Evolutionary conservation across 2,797 vertebrate genomes (phyloP).

Genomic region (Phrynocephalus guinanensis): DNA sequence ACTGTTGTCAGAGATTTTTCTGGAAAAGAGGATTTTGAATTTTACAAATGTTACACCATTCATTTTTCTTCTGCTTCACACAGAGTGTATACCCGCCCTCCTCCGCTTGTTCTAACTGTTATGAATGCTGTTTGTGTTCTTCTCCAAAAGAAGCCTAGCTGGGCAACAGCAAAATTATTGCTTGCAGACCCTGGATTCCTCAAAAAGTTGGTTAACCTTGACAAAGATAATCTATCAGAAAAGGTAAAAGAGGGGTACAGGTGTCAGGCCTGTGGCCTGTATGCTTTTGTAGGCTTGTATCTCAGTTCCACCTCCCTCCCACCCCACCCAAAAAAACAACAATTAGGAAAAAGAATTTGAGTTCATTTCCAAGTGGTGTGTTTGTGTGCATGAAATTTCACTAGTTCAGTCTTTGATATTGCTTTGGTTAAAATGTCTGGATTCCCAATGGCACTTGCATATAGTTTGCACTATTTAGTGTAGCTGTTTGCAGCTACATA

Average conservation of each 20-base stretch:
- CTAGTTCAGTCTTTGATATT: neutral
- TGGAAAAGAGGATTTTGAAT: conserved; percentile 3
- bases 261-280: neutral
- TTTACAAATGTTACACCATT: neutral
- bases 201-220: conserved; percentile 71
- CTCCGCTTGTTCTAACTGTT: conserved; percentile 74
- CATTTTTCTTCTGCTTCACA: neutral
- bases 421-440: neutral
- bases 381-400: neutral
- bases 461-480: too few species aligned
- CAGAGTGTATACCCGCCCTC: conserved; percentile 74
- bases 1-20: neutral
- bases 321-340: neutral
- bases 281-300: conserved; percentile 1
- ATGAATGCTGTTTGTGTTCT: conserved; percentile 79
- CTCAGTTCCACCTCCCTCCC: neutral
- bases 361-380: neutral
- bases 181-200: conserved; percentile 77
- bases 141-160: conserved; percentile 74
- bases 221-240: conserved; percentile 77
- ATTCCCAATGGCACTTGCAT: too few species aligned
- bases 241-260: conserved; percentile 65
- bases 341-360: neutral
- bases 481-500: too few species aligned
- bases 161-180: conserved; percentile 74